Percentiles rank a stretch among this genome's conserved stretches.
Evolutionary conservation across 2,113 vertebrate genomes (phyloP).

Genomic region (Anhinga anhinga): DNA sequence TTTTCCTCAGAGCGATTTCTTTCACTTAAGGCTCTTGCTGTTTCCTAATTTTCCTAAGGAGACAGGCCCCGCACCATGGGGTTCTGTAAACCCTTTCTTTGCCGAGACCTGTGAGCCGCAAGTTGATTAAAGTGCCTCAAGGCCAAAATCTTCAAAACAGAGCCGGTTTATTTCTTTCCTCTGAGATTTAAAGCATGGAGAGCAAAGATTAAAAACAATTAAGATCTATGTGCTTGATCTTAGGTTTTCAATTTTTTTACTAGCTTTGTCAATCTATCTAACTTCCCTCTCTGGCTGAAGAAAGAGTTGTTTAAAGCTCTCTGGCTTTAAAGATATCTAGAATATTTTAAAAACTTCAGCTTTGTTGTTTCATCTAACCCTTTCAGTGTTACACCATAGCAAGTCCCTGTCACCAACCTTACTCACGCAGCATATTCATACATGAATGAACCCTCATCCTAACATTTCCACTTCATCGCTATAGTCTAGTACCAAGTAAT

Average conservation of each 20-base stretch:
- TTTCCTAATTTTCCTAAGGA: neutral
- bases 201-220: neutral
- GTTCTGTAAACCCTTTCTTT: neutral
- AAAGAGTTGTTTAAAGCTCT: neutral
- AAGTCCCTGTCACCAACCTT: neutral
- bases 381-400: neutral
- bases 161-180: neutral
- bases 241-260: neutral
- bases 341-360: neutral
- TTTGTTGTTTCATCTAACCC: neutral
- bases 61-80: rapidly evolving
- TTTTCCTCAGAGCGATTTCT: neutral
- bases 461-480: neutral
- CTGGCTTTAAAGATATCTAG: neutral
- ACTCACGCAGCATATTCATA: neutral
- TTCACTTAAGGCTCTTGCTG: neutral
- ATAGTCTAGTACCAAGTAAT: neutral
- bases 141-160: neutral
- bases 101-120: neutral
- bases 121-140: neutral
- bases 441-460: neutral
- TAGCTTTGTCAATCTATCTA: neutral
- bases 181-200: neutral
- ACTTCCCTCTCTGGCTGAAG: neutral
- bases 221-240: neutral